Percentiles rank a stretch among this genome's conserved stretches.
Conservation (phyloP, 2,113 vertebrate genomes). For the Furnarius figulus region DNA sequence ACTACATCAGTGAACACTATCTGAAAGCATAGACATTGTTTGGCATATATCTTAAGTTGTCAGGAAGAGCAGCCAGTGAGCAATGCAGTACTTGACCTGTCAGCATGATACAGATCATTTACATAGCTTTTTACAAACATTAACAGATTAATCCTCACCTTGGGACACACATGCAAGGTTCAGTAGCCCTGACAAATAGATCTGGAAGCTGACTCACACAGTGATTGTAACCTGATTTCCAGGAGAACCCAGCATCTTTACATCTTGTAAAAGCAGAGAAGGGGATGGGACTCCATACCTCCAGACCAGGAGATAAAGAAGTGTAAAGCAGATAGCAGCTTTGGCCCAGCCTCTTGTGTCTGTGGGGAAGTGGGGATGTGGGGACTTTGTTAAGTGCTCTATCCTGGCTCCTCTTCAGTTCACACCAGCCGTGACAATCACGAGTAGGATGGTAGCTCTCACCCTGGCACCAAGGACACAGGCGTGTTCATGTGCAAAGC, state of each 20-base stretch:
- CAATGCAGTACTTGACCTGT: conserved; percentile 23
- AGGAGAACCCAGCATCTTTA: not conserved
- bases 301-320: not conserved
- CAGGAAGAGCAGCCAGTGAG: conserved; percentile 33
- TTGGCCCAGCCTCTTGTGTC: not conserved
- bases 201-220: not conserved
- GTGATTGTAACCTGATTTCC: not conserved
- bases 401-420: not conserved
- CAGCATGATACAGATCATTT: conserved; percentile 52
- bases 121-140: conserved; percentile 56
- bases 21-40: not conserved
- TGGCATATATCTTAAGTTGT: conserved; percentile 10
- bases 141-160: conserved; percentile 59
- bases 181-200: conserved; percentile 9
- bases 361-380: not conserved
- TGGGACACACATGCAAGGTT: conserved; percentile 52
- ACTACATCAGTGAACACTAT: not conserved
- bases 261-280: not conserved
- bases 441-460: not conserved
- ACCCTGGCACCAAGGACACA: not conserved
- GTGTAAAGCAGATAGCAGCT: not conserved
- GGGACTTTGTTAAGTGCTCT: not conserved
- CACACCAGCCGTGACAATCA: not conserved
- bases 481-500: not conserved
- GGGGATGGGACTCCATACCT: not conserved